A percentile compares a stretch with the other conserved stretches of the same genome.
Conservation (phyloP, 2,888 invertebrate species). For the Rhamnusium bicolor region DNA sequence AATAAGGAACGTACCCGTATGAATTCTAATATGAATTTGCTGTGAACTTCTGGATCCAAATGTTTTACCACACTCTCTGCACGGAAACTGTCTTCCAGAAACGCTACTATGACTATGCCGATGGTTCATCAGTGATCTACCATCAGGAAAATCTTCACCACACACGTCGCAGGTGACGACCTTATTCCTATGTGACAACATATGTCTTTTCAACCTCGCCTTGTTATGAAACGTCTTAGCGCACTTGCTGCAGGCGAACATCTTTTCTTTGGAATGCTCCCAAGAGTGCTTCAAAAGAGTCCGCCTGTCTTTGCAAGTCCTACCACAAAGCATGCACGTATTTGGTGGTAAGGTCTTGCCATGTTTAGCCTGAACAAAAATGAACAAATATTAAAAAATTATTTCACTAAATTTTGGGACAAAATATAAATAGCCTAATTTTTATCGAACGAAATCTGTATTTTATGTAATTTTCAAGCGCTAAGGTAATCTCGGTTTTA, state of each 20-base stretch:
- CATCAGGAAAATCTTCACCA: slow-evolving; percentile 81
- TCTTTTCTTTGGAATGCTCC: slow-evolving; percentile 77
- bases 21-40: slow-evolving; percentile 89
- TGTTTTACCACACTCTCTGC: slow-evolving; percentile 88
- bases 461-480: no score
- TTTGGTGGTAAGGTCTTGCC: slow-evolving; percentile 77
- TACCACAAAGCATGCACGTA: slow-evolving; percentile 79
- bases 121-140: slow-evolving; percentile 80
- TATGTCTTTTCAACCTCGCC: slow-evolving; percentile 78
- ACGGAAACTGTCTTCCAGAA: slow-evolving; percentile 81
- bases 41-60: slow-evolving; percentile 90
- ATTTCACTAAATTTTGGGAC: no score
- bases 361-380: slow-evolving; percentile 71
- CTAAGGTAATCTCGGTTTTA: no score
- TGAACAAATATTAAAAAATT: neutral
- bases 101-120: slow-evolving; percentile 74
- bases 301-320: slow-evolving; percentile 79
- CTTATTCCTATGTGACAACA: slow-evolving; percentile 81
- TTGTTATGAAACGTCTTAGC: slow-evolving; percentile 82
- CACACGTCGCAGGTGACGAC: slow-evolving; percentile 81
- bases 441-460: no score
- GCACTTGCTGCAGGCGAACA: slow-evolving; percentile 78
- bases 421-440: no score
- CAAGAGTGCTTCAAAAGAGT: slow-evolving; percentile 80
- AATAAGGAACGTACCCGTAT: slow-evolving; percentile 72